phyloP scores from a whole-genome alignment of 2,888 invertebrate species.

The Calliopum simillimum region DNA sequence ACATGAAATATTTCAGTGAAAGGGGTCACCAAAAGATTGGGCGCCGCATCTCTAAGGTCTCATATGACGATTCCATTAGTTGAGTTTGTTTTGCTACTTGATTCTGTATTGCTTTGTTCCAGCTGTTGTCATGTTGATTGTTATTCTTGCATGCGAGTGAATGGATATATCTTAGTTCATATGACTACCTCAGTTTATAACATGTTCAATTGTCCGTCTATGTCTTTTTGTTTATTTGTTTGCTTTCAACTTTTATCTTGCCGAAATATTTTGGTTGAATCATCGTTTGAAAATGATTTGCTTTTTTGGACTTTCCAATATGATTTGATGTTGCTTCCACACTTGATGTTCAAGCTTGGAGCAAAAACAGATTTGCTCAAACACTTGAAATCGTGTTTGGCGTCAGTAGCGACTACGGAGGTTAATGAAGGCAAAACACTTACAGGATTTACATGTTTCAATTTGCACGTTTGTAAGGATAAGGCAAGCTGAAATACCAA shows the following conservation, averaged over 20 bases:
- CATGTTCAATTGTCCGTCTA: background rate
- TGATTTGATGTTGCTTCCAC: background rate
- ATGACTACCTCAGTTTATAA: too few species aligned
- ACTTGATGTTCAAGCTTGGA: background rate
- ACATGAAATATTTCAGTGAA: too few species aligned
- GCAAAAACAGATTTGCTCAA: background rate
- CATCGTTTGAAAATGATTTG: conserved; percentile 10
- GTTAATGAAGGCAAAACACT: too few species aligned
- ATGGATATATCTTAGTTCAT: too few species aligned
- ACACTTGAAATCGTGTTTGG: background rate
- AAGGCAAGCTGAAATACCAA: too few species aligned
- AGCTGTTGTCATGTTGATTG: conserved; percentile 4
- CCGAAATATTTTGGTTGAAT: conserved; percentile 25
- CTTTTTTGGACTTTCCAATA: background rate
- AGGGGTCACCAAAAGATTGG: background rate
- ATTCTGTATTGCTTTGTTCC: conserved; percentile 22
- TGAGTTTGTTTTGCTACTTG: conserved; percentile 21
- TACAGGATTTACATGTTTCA: too few species aligned
- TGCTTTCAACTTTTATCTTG: conserved; percentile 8
- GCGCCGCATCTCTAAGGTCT: background rate
- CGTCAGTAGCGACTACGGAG: background rate
- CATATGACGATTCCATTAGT: background rate
- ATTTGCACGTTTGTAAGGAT: too few species aligned
- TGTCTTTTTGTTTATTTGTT: conserved; percentile 4
- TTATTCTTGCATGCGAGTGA: too few species aligned